These are phyloP conservation scores for Galerucella nymphaeae DNA, from an alignment of 2,888 invertebrate genomes.

Conservation along the genomic window DNA sequence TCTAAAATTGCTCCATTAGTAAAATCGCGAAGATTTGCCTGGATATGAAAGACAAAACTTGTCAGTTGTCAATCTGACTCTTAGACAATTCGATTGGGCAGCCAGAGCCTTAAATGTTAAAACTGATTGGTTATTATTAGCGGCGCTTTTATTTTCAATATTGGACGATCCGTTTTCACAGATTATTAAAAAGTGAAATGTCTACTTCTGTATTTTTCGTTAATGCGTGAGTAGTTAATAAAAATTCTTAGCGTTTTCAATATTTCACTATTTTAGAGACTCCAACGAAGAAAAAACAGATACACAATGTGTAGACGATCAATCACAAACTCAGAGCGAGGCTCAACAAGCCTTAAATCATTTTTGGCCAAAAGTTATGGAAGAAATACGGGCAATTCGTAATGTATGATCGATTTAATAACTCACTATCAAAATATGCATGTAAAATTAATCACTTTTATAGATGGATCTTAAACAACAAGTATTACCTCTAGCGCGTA, in stretches of 20 bases:
- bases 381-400: slow-evolving; percentile 82
- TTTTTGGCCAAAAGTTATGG: slow-evolving; percentile 86
- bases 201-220: slow-evolving; percentile 75
- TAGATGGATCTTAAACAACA: slow-evolving; percentile 91
- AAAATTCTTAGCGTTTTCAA: not conserved
- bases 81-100: slow-evolving; percentile 43
- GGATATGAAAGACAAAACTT: not conserved
- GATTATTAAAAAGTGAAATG: slow-evolving; percentile 39
- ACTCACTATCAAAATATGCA: not conserved
- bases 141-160: slow-evolving; percentile 46
- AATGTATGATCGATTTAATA: slow-evolving; percentile 68
- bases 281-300: slow-evolving; percentile 59
- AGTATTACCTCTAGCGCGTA: slow-evolving; percentile 93
- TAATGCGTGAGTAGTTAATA: slow-evolving; percentile 74
- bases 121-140: slow-evolving; percentile 49
- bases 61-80: slow-evolving; percentile 8
- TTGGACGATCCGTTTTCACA: slow-evolving; percentile 8
- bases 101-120: slow-evolving; percentile 33
- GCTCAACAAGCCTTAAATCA: slow-evolving; percentile 78
- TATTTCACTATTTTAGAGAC: slow-evolving; percentile 35
- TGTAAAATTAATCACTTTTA: not conserved
- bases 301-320: slow-evolving; percentile 58
- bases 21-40: not conserved
- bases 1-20: not conserved
- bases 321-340: slow-evolving; percentile 69